Evolutionary conservation across 2,113 vertebrate species (phyloP), one percentile per base, ranked within the genome.

Genomic region (Dicrurus megarhynchus): DNA sequence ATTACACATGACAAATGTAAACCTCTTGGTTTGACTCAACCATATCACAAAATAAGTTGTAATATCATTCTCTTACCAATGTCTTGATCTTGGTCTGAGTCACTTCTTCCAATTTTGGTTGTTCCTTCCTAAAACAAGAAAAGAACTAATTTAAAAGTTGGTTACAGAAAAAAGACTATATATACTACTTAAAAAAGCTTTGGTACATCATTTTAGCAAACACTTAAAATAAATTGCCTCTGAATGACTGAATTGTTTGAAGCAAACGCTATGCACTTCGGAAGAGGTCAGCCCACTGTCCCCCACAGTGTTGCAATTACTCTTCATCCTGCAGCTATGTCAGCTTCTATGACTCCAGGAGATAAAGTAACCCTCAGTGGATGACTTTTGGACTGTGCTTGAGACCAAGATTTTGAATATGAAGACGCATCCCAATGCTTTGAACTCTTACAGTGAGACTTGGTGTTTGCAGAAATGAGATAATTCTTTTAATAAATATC

Each of bases 91-190:
- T 98, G 97, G 52, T 98, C 97, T 79, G 98, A 98, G 80, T 98
- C 98, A 87, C 97, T 98, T 93, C 99, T 98, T 97, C 99, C 99
- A 86, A 99, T 99, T 97, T 97, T 98, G 81, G 99, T 99, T 79
- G 98, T 97, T 94, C 99, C 99, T 96, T 99, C 99, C 99, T 99
- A 96, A 91, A 97, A 47, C 7, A 78, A 87, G 41, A 79, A 82
- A 90, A 89, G 2, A 90, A 70, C 0, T 18, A 57, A 77, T 89
- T 87, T 77, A 88, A 73, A 86, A 61, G 16, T 33, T 7, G 3
- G 28, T 80, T 77, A 49, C 10, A 26, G 46, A 33, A 85, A 65
- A 20, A 24, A 16, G 21, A n/a, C 35, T 47, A 56, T 9, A 69
- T 23, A 22, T 35, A 35, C 15, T 55, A 28, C 44, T 49, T 55